Evolutionary conservation across 2,113 vertebrate genomes (phyloP), one percentile per base, ranked within the genome.

Genomic region (Nansenia antarctica): DNA sequence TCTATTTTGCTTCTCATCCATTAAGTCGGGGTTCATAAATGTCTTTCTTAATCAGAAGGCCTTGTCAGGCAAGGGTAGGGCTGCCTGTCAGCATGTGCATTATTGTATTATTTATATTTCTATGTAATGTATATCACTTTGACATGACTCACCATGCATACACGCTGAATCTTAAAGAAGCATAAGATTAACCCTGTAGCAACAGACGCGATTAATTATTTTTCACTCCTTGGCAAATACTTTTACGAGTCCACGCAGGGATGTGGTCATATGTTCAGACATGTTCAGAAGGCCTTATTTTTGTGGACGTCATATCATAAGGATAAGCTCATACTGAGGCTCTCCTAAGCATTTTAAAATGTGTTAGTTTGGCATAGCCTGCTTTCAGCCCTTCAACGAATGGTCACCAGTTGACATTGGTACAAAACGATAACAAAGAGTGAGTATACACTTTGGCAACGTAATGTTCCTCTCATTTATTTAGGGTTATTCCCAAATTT

Each of bases 201-300:
- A 52, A 59, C 32, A 82, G 62, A 71, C 27, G 63, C 30, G 63
- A 57, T 35, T 26, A 55, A 72, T 65, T 39, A 59, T 73, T 82
- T 81, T n/a, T 74, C 72, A 76, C 76, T 70, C 52, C 2, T 6
- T 45, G 69, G 59, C 27, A 49, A 62, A 59, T 32, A 6, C 42
- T 65, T 70, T 78, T 57, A 55, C 34, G 62, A 70, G 60, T 42
- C 59, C 20, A 22, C 18, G 47, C 8, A 18, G 70, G 63, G 80
- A 82, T 82, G 74, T 71, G 70, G 65, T 87, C 79, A 77, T 78
- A 73, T 82, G 61, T 72, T 37, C 11, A 57, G 58, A 14, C 45
- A n/a, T n/a, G n/a, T n/a, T n/a, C n/a, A n/a, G 73, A n/a, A 57
- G 69, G 42, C 62, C 54, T 65, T 53, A 29, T 45, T 53, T 27